Evolutionary conservation across 2,113 vertebrate species (phyloP), one percentile per base, ranked within the genome.

Genomic region (Cyprinodon tularosa): DNA sequence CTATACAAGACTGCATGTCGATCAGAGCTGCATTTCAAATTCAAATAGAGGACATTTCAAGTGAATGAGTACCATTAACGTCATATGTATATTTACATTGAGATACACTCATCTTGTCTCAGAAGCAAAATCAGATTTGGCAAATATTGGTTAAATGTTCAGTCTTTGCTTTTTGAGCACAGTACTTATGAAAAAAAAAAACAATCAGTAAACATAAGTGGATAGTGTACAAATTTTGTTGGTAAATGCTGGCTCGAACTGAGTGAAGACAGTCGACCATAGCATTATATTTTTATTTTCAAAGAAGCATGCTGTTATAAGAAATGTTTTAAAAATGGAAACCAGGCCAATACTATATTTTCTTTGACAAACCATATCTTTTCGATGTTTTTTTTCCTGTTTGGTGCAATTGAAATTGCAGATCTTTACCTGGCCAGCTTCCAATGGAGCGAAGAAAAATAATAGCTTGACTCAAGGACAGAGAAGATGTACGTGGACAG

Each of bases 21-120:
- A 71, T 72, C 57, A 80, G 57, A 86, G 45, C 22, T 1, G 3
- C 68, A 73, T 80, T 86, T 82, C 78, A 73, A 86, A 89, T 90
- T 87, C 63, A 87, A 87, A 85, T 88, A 70, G 68, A 75, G 66
- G 50, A 78, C 80, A 86, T 71, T 78, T 79, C 20, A 76, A 86
- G 77, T 78, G 47, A 65, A 77, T 82, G 60, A 77, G 68, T 82
- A 71, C 74, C 81, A 60, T 76, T 78, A 73, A 29, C 45, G 67
- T 2, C 71, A 38, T 60, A 62, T 74, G 71, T 10, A 60, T 60
- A 59, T 50, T 68, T 62, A 62, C 48, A 75, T 45, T 61, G 20
- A 86, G 63, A 80, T 73, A 76, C n/a, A 78, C 38, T 74, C 74
- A 63, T 86, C 71, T 40, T 42, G 17, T 71, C 60, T 70, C 45